Evolutionary conservation across 2,113 vertebrate species (phyloP).

Genomic region (Eretmochelys imbricata): DNA sequence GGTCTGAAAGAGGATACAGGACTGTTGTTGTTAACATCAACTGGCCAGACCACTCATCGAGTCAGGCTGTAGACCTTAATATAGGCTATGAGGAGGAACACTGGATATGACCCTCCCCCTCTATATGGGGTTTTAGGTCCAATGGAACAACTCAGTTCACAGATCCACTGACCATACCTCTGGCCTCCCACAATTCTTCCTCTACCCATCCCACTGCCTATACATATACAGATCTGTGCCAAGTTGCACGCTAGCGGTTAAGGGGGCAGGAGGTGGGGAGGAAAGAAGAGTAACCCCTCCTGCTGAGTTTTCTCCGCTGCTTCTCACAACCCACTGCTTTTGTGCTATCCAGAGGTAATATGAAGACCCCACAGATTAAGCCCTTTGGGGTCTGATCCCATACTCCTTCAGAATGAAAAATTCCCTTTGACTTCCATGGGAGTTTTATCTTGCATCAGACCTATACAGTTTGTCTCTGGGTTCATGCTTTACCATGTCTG

Average conservation of each 20-base stretch:
- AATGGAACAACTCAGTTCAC: neutral
- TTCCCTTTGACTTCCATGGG: neutral
- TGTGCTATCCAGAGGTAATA: neutral
- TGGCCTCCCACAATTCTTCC: neutral
- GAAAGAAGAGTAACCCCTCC: neutral
- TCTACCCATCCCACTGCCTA: neutral
- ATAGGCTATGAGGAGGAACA: neutral
- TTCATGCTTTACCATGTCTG: neutral
- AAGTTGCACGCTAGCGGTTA: neutral
- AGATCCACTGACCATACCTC: neutral
- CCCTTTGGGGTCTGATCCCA: neutral
- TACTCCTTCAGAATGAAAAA: neutral
- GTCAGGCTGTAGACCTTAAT: neutral
- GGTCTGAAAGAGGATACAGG: neutral
- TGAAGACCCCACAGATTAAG: neutral
- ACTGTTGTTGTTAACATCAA: neutral
- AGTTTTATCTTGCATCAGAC: neutral
- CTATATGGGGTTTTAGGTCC: neutral
- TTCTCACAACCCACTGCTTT: neutral
- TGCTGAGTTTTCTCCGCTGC: neutral
- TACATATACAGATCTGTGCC: neutral
- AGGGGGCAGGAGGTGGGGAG: neutral
- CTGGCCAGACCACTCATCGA: neutral
- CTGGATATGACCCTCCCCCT: neutral
- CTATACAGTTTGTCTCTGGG: neutral